Conservation (phyloP, 1,140 invertebrate genomes). For the Phocides pigmalion region DNA sequence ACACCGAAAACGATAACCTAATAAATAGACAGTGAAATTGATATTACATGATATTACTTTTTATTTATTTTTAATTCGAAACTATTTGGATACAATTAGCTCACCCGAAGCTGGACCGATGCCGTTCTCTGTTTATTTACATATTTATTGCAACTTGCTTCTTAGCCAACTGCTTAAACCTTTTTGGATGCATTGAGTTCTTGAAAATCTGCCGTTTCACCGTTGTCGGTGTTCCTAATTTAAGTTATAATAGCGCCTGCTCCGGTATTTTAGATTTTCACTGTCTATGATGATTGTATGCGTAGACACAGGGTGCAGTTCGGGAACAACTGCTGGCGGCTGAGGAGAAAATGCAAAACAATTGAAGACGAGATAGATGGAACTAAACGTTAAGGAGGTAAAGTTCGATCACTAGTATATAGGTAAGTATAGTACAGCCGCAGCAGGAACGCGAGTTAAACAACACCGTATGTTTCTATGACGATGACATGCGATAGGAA, state of each 20-base stretch:
- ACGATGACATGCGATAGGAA: conserved; percentile 45
- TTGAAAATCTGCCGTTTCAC: conserved; percentile 32
- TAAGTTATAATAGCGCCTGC: conserved; percentile 37
- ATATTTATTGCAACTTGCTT: conserved; percentile 78
- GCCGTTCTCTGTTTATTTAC: conserved; percentile 72
- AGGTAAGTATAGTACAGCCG: conserved; percentile 27
- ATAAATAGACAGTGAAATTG: conserved; percentile 82
- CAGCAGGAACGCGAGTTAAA: conserved; percentile 27
- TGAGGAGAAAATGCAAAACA: conserved; percentile 36
- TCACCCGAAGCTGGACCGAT: conserved; percentile 67
- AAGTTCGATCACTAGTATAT: conserved; percentile 20
- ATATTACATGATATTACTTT: conserved; percentile 78
- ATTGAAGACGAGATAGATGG: conserved; percentile 32
- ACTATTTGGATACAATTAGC: conserved; percentile 71
- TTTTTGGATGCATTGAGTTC: conserved; percentile 28
- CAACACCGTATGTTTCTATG: conserved; percentile 44
- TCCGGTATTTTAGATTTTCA: conserved; percentile 61
- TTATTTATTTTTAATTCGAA: conserved; percentile 76
- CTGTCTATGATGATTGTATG: conserved; percentile 72
- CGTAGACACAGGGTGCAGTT: conserved; percentile 34
- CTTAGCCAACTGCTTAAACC: conserved; percentile 48
- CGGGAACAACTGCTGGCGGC: conserved; percentile 35
- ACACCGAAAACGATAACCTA: conserved; percentile 79
- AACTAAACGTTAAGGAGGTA: conserved; percentile 31
- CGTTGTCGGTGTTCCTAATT: conserved; percentile 32